These are phyloP conservation scores for Cyclophora albipunctata DNA, from an alignment of 2,888 invertebrate species.

Conservation along the genomic window DNA sequence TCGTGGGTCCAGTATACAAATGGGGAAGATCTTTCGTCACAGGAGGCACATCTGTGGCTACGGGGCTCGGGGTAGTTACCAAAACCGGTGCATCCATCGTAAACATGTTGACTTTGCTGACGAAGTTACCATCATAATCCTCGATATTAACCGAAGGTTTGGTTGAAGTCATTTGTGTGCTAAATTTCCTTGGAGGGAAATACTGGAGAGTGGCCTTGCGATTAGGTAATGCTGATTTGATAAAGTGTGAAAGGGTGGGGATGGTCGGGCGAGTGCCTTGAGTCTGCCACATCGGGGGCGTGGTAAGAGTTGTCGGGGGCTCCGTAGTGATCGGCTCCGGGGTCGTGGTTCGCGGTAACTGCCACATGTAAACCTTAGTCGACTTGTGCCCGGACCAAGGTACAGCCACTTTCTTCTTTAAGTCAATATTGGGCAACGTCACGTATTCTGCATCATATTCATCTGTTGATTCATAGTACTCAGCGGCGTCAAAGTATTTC, in stretches of 20 bases:
- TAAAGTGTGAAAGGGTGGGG: conserved; percentile 18
- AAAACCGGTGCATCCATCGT: conserved; percentile 19
- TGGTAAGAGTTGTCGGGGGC: conserved; percentile 7
- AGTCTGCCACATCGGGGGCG: conserved; percentile 6
- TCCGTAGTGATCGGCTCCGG: not conserved
- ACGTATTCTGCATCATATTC: conserved; percentile 54
- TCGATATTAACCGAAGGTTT: conserved; percentile 32
- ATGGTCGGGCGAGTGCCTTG: conserved; percentile 12
- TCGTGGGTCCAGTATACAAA: too few species aligned
- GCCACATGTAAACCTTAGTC: too few species aligned
- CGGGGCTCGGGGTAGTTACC: conserved; percentile 8
- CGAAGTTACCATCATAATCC: conserved; percentile 37
- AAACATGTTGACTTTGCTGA: conserved; percentile 37
- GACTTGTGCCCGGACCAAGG: too few species aligned
- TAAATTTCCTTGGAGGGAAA: conserved; percentile 45
- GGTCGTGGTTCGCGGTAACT: too few species aligned
- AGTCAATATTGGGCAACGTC: conserved; percentile 48
- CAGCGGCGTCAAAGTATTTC: conserved; percentile 36
- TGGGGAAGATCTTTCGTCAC: too few species aligned
- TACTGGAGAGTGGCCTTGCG: conserved; percentile 56
- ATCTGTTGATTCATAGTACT: conserved; percentile 52
- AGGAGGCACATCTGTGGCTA: conserved; percentile 9
- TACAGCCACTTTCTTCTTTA: conserved; percentile 33
- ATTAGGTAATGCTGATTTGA: conserved; percentile 28
- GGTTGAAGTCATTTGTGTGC: not conserved